phyloP scores from a whole-genome alignment of 2,113 vertebrate species.

The Ahaetulla prasina region DNA sequence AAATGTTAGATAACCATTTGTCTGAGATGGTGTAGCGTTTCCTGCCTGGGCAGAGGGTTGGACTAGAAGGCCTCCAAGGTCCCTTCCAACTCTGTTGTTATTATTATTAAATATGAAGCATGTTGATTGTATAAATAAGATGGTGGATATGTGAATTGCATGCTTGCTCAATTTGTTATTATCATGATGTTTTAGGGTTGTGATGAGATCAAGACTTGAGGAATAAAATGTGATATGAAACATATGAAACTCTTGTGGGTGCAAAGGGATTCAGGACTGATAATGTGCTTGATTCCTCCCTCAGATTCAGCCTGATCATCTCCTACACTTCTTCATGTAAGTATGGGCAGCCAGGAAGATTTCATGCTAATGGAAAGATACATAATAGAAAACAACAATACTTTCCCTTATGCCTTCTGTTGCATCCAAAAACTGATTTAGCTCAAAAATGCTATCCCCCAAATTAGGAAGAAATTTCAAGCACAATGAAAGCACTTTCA shows the following conservation, averaged over 20 bases:
- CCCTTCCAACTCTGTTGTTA: too few species aligned
- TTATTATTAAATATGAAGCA: neutral
- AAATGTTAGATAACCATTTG: too few species aligned
- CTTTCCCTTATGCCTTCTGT: neutral
- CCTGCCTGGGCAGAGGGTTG: too few species aligned
- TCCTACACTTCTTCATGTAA: neutral
- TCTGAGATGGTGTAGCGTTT: too few species aligned
- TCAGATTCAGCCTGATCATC: too few species aligned
- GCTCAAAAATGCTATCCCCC: neutral
- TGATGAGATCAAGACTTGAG: neutral
- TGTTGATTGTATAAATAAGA: neutral
- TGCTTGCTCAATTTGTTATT: neutral
- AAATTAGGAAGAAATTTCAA: neutral
- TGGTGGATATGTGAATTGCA: neutral
- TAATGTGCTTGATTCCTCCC: too few species aligned
- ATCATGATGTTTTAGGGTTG: neutral
- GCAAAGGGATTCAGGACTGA: too few species aligned
- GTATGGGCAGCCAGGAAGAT: neutral
- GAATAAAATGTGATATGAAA: neutral
- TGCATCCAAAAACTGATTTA: neutral
- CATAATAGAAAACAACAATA: neutral
- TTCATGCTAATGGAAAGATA: neutral
- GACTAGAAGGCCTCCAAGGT: too few species aligned
- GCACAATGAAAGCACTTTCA: neutral
- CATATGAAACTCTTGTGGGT: neutral